Percentiles rank a stretch among this genome's conserved stretches.
These are phyloP conservation scores for Chironomus striatipennis DNA, from an alignment of 1,140 invertebrate genomes.

Conservation along the genomic window DNA sequence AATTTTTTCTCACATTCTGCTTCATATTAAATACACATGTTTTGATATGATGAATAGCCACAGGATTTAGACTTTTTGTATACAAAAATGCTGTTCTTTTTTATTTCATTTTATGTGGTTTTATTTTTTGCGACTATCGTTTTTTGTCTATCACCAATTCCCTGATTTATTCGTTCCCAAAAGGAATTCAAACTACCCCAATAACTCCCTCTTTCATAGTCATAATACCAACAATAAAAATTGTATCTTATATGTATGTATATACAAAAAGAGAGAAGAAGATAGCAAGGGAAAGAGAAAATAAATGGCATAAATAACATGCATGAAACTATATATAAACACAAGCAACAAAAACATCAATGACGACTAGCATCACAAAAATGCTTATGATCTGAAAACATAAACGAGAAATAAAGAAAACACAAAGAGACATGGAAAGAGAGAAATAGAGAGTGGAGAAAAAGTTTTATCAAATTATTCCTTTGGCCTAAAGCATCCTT, in stretches of 20 bases:
- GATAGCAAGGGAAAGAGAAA: neutral
- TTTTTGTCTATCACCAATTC: slow-evolving; percentile 16
- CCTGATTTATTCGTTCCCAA: slow-evolving; percentile 9
- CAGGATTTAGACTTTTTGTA: neutral
- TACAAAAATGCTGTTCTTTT: neutral
- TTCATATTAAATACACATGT: neutral
- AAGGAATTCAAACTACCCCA: neutral
- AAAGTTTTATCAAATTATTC: slow-evolving; percentile 23
- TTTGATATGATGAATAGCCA: slow-evolving; percentile 18
- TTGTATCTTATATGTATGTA: too few relatives aligned
- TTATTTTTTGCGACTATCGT: slow-evolving; percentile 18
- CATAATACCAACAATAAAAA: too few relatives aligned
- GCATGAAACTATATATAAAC: neutral
- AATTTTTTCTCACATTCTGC: too few relatives aligned
- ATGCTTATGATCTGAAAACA: neutral
- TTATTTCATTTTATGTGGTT: slow-evolving; percentile 19
- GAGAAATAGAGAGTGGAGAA: neutral
- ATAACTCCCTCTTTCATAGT: neutral
- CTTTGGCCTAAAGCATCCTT: slow-evolving; percentile 17
- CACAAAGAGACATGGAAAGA: neutral
- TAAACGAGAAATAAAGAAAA: neutral
- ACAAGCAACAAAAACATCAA: neutral
- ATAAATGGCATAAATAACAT: neutral
- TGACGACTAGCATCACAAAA: neutral
- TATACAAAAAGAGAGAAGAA: neutral